Base-by-base conservation (phyloP, 2,797 vertebrate species). In the Typhlichthys eigenmanni region DNA sequence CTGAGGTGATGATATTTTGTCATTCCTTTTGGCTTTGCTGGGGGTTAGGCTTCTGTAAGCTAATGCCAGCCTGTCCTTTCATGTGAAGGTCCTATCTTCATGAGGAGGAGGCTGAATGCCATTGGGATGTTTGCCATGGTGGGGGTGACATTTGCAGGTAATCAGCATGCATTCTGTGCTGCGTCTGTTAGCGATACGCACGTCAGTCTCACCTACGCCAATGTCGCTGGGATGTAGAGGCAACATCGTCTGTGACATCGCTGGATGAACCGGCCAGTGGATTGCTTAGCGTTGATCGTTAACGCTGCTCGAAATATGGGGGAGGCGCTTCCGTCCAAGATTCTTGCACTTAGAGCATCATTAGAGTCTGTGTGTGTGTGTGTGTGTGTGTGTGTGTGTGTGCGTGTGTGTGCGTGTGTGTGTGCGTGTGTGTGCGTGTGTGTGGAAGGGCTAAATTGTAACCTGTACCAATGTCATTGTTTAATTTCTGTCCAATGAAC, bases 131-230 rank as follows among this genome's bases (percentile, higher is more conserved):
- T 52, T 65, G 34, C 52, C 76, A 60, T 9, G 11, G 61, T 76
- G 53, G 69, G 59, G 58, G 46, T 72, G 73, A 81, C 77, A 85
- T 85, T 80, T 82, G 66, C 80, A 77, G 71, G 82, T 85, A 67
- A 78, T 85, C 79, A 83, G 75, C 62, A 67, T 59, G 77, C 66
- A 48, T 68, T 56, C 50, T 64, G 64, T 49, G 54, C 66, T 66
- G 78, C 58, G 63, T 70, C 71, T 81, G 72, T 45, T 61, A 70
- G 55, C 52, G 74, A 87, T 80, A 76, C 80, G 76, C 66, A 68
- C 45, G 68, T 71, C 68, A 19, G 47, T 61, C 68, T 72, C 50
- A 16, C 55, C 47, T 62, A 48, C 67, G 16, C 43, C 7, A 9
- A 65, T 13, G 47, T 52, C 19, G 8, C 29, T 55, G 34, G 53